Evolutionary conservation across 1,140 invertebrate species (phyloP), one percentile per base, ranked within the genome.

Genomic region (Sycophila sp.): DNA sequence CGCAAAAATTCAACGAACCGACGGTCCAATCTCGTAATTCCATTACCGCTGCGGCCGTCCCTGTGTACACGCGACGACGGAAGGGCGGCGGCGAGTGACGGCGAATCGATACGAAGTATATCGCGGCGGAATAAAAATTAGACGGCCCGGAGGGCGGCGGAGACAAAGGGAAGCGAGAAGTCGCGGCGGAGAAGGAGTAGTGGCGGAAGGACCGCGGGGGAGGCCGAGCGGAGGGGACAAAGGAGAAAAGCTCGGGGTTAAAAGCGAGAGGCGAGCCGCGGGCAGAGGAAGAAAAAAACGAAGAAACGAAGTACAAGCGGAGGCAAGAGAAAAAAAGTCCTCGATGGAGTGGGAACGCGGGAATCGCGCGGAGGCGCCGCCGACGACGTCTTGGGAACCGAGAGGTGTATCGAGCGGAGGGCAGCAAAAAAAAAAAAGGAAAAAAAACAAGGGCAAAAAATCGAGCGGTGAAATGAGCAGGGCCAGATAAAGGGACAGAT

Each of bases 391-490:
- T 73, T 73, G 65, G 63, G 63, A 73, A 70, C 58, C 55, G 36
- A 24, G n/a, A 17, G 28, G 1, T 2, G n/a, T 49, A 49, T 56
- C 15, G 28, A 17, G 19, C 11, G 19, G 47, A 66, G 22, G 49
- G 13, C 10, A 8, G 28, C 10, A 36, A 22, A 28, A 13, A 11
- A 30, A 34, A 13, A 59, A 59, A 22, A 24, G 40, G 17, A 73
- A 56, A 74, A 71, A 71, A 67, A 68, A 45, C 30, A 49, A 68
- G 47, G n/a, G 53, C 49, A 68, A 71, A 74, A 69, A 69, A 71
- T 30, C 19, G 19, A 71, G 63, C 72, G 49, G 56, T 63, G 62
- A 66, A 71, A 65, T 66, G 72, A 73, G 62, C 72, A 73, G 66
- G 28, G 36, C 53, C 51, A 58, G 49, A 69, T 69, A 73, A 36